Conservation (phyloP, 2,113 vertebrate species). For the Sula dactylatra region DNA sequence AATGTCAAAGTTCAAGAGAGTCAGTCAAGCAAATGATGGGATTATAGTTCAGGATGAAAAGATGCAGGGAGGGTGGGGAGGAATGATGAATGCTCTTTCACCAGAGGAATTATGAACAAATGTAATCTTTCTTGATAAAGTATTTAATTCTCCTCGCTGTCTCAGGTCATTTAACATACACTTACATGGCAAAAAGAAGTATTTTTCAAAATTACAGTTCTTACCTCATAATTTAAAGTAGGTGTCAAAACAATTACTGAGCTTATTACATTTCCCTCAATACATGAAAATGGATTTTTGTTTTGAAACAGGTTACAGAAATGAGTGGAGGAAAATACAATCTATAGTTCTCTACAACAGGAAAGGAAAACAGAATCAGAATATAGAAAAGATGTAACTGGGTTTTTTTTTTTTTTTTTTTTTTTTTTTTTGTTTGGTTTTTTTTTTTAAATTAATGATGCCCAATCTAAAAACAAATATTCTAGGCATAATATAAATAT, state of each 20-base stretch:
- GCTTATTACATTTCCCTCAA: neutral
- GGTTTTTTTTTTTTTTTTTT: too few relatives aligned
- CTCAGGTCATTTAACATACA: neutral
- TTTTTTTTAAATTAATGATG: neutral
- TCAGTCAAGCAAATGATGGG: neutral
- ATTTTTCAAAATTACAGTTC: neutral
- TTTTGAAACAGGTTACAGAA: neutral
- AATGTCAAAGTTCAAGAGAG: neutral
- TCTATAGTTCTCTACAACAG: neutral
- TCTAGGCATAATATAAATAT: neutral
- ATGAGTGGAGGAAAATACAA: neutral
- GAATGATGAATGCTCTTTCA: neutral
- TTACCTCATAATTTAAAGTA: neutral
- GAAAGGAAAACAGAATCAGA: neutral
- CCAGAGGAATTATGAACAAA: constrained; percentile 22
- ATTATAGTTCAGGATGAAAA: constrained; percentile 35
- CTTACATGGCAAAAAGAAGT: neutral
- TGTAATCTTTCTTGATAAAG: neutral
- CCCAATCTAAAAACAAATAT: neutral
- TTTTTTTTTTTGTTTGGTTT: too few relatives aligned
- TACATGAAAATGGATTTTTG: neutral
- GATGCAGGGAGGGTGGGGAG: neutral
- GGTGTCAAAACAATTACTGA: neutral
- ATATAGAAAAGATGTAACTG: neutral
- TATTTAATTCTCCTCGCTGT: neutral